Evolutionary conservation across 2,113 vertebrate species (phyloP).

Genomic region (Otocyon megalotis): DNA sequence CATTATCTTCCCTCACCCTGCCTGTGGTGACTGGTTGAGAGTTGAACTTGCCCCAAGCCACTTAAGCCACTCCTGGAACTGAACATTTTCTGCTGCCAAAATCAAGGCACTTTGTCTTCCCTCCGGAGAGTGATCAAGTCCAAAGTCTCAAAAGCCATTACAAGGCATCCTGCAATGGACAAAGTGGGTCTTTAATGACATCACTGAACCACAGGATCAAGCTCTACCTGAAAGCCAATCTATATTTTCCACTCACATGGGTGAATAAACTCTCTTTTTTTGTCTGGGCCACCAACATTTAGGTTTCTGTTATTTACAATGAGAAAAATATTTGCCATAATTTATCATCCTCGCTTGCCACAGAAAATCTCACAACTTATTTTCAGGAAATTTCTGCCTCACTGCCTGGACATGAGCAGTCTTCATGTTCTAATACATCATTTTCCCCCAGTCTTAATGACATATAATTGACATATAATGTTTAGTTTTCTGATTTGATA

Average conservation of each 20-base stretch:
- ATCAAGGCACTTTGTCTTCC: not conserved
- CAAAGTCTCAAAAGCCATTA: not conserved
- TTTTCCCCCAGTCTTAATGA: not conserved
- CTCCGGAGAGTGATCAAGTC: not conserved
- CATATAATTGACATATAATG: not conserved
- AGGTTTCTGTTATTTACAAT: not conserved
- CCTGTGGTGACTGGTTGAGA: not conserved
- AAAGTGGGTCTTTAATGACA: not conserved
- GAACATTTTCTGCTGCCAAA: not conserved
- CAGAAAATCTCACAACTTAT: not conserved
- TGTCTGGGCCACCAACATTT: no score
- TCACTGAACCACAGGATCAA: not conserved
- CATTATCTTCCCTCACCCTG: no score
- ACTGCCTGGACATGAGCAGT: not conserved
- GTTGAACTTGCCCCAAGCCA: not conserved
- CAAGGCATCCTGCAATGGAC: not conserved
- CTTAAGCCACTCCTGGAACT: no score
- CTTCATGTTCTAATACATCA: not conserved
- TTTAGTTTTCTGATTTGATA: not conserved
- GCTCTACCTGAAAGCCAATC: not conserved
- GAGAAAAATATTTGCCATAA: not conserved
- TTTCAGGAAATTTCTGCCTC: accelerated
- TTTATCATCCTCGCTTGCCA: not conserved
- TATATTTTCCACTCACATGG: not conserved
- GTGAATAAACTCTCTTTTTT: not conserved